Percentiles rank a stretch among this genome's conserved stretches.
Conservation (phyloP, 2,797 vertebrate genomes). For the Psittacula echo region DNA sequence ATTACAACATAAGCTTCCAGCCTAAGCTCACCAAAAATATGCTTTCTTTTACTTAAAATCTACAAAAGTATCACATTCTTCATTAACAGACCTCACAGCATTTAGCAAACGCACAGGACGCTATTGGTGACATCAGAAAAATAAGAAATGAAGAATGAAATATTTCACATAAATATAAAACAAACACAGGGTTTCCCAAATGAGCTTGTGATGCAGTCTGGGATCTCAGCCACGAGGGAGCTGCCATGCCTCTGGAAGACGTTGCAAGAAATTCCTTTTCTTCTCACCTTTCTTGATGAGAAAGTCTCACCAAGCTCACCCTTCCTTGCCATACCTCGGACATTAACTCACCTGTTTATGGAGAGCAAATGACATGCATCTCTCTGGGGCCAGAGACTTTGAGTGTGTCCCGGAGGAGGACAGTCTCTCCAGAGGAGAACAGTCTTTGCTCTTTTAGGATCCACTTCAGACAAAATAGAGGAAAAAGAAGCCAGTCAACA, state of each 20-base stretch:
- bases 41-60: not conserved
- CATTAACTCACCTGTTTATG: not conserved
- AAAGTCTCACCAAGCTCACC: not conserved
- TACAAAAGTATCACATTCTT: not conserved
- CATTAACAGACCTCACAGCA: not conserved
- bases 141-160: not conserved
- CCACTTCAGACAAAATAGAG: not conserved
- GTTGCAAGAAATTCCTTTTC: not conserved
- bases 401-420: not conserved
- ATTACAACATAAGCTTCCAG: not conserved
- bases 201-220: not conserved
- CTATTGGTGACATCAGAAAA: not conserved
- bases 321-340: not conserved
- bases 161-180: not conserved
- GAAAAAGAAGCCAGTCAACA: not conserved
- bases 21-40: not conserved
- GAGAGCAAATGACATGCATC: not conserved
- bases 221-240: not conserved
- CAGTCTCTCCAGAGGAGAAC: not conserved
- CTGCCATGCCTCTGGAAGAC: not conserved
- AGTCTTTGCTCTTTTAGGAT: not conserved
- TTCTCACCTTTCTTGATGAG: not conserved
- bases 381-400: not conserved
- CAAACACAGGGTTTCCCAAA: rapidly evolving
- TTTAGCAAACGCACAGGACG: not conserved